These are phyloP conservation scores for Nannoperca australis DNA, from an alignment of 2,797 vertebrate species.

Conservation along the genomic window DNA sequence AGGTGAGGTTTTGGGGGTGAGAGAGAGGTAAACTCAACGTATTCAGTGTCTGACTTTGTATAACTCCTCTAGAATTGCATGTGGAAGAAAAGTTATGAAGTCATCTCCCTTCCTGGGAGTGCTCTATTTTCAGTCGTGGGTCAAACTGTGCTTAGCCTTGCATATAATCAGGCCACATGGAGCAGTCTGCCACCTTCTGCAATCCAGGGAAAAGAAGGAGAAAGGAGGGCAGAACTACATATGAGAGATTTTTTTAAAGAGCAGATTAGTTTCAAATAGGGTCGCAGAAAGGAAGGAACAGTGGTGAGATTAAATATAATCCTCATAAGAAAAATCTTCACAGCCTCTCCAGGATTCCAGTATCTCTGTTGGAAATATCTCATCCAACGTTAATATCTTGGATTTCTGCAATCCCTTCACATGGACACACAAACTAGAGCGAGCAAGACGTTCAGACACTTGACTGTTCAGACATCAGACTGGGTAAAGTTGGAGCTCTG, in stretches of 20 bases:
- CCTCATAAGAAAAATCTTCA: conserved; percentile 44
- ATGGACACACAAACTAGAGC: conserved; percentile 2
- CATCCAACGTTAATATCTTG: conserved; percentile 4
- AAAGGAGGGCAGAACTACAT: conserved; percentile 61
- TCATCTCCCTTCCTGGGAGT: conserved; percentile 48
- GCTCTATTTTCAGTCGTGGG: conserved; percentile 75
- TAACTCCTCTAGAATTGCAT: conserved; percentile 37
- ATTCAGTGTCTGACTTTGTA: conserved; percentile 34
- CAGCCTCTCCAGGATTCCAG: conserved; percentile 44
- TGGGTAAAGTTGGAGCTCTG: conserved; percentile 7
- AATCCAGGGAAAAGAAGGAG: conserved; percentile 47
- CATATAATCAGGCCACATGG: conserved; percentile 80
- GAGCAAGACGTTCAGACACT: conserved; percentile 16
- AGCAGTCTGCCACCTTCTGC: conserved; percentile 72
- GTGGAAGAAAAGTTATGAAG: conserved; percentile 44
- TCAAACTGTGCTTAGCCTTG: conserved; percentile 82
- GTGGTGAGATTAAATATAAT: conserved; percentile 57
- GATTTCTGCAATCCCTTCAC: conserved; percentile 10
- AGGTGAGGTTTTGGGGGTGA: conserved; percentile 24
- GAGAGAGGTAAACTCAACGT: conserved; percentile 1
- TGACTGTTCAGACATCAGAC: conserved; percentile 42
- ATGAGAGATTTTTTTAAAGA: conserved; percentile 46
- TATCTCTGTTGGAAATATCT: conserved; percentile 39
- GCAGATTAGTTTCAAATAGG: conserved; percentile 59
- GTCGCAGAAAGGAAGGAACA: conserved; percentile 23